These are phyloP conservation scores for Gambelia wislizenii DNA, from an alignment of 2,797 vertebrate genomes.

Conservation along the genomic window DNA sequence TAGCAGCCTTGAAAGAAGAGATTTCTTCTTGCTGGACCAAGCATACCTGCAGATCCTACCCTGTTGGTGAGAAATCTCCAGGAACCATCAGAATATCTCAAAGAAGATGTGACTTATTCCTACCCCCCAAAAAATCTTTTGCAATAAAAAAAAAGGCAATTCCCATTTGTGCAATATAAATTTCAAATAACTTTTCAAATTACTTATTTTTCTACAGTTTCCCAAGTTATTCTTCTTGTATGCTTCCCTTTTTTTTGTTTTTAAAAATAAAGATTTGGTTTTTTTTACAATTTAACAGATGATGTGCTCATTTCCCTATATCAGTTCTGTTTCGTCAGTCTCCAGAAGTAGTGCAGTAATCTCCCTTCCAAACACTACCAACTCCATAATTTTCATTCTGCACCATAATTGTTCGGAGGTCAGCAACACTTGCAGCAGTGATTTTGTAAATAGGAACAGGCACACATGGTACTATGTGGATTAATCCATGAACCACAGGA, in stretches of 20 bases:
- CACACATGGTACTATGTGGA: too few relatives aligned
- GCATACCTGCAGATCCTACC: not conserved
- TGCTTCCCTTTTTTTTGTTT: not conserved
- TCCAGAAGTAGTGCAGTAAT: not conserved
- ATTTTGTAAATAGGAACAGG: not conserved
- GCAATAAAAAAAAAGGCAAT: not conserved
- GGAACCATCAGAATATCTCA: not conserved
- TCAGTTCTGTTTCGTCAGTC: not conserved
- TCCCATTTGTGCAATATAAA: not conserved
- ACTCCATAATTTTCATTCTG: not conserved
- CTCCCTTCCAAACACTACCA: not conserved
- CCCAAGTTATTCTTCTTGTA: not conserved
- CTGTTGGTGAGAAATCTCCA: not conserved
- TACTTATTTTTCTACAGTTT: not conserved
- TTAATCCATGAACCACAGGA: too few relatives aligned
- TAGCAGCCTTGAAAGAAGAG: not conserved
- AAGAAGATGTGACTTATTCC: not conserved
- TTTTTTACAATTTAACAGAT: not conserved
- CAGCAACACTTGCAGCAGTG: not conserved
- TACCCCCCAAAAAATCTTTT: not conserved
- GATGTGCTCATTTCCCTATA: not conserved
- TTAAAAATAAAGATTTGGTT: slow-evolving; percentile 2
- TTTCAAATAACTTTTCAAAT: not conserved
- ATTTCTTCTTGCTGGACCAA: not conserved
- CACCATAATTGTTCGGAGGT: not conserved